phyloP scores from a whole-genome alignment of 2,888 invertebrate genomes.

The Ypsolopha scabrella region DNA sequence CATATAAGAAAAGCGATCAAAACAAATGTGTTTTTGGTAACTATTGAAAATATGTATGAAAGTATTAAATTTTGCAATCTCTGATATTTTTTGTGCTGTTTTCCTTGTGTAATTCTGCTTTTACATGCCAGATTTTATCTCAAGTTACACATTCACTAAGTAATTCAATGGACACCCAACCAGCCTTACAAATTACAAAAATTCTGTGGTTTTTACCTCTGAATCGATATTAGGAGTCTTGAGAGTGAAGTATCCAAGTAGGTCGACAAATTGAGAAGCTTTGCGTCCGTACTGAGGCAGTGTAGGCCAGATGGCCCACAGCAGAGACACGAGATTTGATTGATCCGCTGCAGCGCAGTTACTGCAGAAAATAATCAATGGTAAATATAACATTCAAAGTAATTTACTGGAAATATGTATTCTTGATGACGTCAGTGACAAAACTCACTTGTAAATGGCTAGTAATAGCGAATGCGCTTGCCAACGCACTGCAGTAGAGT shows the following conservation, averaged over 20 bases:
- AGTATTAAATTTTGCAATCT: too few species aligned
- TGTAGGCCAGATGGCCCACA: conserved; percentile 94
- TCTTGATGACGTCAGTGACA: background rate
- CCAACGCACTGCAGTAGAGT: conserved; percentile 93
- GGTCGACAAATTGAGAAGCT: conserved; percentile 96
- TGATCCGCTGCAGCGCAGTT: conserved; percentile 85
- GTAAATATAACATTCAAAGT: background rate
- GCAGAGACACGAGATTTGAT: conserved; percentile 80
- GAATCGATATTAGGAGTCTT: conserved; percentile 80
- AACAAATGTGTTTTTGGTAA: too few species aligned
- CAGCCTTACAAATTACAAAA: too few species aligned
- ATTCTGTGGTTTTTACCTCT: conserved; percentile 42
- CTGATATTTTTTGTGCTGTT: too few species aligned
- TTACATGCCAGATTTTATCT: too few species aligned
- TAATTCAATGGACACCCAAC: too few species aligned
- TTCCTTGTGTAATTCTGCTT: too few species aligned
- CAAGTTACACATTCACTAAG: too few species aligned
- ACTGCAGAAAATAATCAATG: conserved; percentile 35
- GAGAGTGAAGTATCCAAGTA: conserved; percentile 94
- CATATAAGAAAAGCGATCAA: too few species aligned
- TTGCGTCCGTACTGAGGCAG: conserved; percentile 92
- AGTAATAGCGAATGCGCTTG: conserved; percentile 91
- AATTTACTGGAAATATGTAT: too few species aligned
- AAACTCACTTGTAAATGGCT: conserved; percentile 81
- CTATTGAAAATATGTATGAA: too few species aligned